Evolutionary conservation across 2,888 invertebrate species (phyloP), one percentile per base, ranked within the genome.

Genomic region (Aphelenchoides bicaudatus): DNA sequence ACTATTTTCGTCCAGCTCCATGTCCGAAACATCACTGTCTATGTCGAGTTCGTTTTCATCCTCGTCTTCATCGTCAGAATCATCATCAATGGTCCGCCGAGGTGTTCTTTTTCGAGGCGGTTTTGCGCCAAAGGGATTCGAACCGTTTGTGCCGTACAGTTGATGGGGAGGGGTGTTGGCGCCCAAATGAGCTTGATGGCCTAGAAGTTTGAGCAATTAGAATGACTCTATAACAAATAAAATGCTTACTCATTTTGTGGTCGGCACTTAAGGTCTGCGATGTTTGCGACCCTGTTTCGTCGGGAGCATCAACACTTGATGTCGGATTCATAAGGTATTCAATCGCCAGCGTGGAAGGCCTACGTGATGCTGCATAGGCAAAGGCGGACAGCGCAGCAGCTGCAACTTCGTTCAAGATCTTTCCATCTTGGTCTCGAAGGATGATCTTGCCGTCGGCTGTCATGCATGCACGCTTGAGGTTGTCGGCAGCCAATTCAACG

Each of bases 261-360:
- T 21, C 47, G 1, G 55, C 50, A 54, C 16, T 29, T n/a, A n/a
- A n/a, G n/a, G n/a, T n/a, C 16, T 49, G 49, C 16, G 61, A 52
- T 16, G 63, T 49, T 46, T 59, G 59, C n/a, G 60, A 51, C 30
- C 48, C 61, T 46, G 48, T 48, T n/a, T 60, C 60, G 13, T 69
- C 67, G 48, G 67, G 59, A n/a, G 63, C 49, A 6, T 61, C 64
- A 8, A 51, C 31, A 8, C 38, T 38, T 8, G 52, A 37, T 23
- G 52, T 51, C 19, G 52, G 52, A 31, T 65, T 63, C 71, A 72
- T 72, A 52, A 69, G 46, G 13, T 59, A 47, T 51, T 72, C 72
- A 39, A 72, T 61, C 21, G 39, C 54, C 34, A 66, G 65, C 6
- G 71, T 65, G 23, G 68, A 59, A 21, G 69, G 68, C 27, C 67